Conservation (phyloP, 2,888 invertebrate species). For the Amphiduros pacificus region DNA sequence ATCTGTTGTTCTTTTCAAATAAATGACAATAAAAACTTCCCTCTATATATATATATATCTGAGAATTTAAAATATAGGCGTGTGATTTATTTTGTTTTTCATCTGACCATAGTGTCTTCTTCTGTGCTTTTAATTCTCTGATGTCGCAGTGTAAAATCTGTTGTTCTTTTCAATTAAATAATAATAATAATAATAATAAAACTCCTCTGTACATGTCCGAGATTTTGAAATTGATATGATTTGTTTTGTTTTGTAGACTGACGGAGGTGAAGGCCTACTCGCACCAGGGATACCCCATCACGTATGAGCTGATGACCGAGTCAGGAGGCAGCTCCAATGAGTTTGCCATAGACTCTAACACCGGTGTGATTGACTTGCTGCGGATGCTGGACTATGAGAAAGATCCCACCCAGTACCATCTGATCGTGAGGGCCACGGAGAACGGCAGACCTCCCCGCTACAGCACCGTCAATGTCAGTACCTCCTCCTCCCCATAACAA, state of each 20-base stretch:
- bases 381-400: slow-evolving; percentile 97
- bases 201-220: too few relatives aligned
- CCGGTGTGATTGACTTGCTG: slow-evolving; percentile 89
- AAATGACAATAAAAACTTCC: too few relatives aligned
- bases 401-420: slow-evolving; percentile 89
- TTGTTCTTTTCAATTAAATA: too few relatives aligned
- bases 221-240: background rate
- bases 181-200: too few relatives aligned
- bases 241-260: slow-evolving; percentile 1
- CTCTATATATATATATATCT: too few relatives aligned
- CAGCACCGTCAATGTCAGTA: slow-evolving; percentile 96
- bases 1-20: too few relatives aligned
- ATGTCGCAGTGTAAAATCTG: too few relatives aligned
- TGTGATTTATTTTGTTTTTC: too few relatives aligned
- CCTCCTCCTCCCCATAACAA: too few relatives aligned
- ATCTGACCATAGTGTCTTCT: too few relatives aligned
- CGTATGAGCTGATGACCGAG: slow-evolving; percentile 92
- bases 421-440: slow-evolving; percentile 91
- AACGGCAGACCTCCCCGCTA: slow-evolving; percentile 94
- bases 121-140: too few relatives aligned
- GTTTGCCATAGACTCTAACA: slow-evolving; percentile 35
- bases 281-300: slow-evolving; percentile 93
- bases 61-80: too few relatives aligned
- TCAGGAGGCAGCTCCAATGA: slow-evolving; percentile 74
- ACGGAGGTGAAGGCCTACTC: slow-evolving; percentile 86